phyloP scores from a whole-genome alignment of 2,797 vertebrate genomes.

The Rhinatrema bivittatum region DNA sequence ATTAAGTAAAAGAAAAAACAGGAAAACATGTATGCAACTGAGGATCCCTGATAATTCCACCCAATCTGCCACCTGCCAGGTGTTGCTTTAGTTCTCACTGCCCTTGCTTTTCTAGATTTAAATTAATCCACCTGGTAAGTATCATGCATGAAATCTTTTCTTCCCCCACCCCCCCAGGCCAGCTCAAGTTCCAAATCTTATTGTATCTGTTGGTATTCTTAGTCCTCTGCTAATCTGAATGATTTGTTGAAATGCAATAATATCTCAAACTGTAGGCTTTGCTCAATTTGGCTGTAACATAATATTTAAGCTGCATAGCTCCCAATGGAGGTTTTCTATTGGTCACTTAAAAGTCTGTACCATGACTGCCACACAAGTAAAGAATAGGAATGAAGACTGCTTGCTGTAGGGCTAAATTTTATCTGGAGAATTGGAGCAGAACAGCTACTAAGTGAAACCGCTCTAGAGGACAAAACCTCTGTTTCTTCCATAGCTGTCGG shows the following conservation, averaged over 20 bases:
- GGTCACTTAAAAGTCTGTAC: slow-evolving; percentile 39
- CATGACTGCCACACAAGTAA: slow-evolving; percentile 23
- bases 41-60: too few species aligned
- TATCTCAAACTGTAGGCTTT: slow-evolving; percentile 22
- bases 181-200: too few species aligned
- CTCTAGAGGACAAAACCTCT: slow-evolving; percentile 24
- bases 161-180: too few species aligned
- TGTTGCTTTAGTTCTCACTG: too few species aligned
- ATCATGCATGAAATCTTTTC: too few species aligned
- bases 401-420: slow-evolving; percentile 48
- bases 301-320: slow-evolving; percentile 34
- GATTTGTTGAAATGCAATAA: slow-evolving; percentile 12
- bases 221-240: slow-evolving; percentile 27
- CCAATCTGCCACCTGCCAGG: too few species aligned
- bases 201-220: too few species aligned
- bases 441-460: slow-evolving; percentile 39
- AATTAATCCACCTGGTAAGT: too few species aligned
- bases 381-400: slow-evolving; percentile 42
- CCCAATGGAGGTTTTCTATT: slow-evolving; percentile 21
- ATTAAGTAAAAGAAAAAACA: too few species aligned
- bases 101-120: too few species aligned
- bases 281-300: slow-evolving; percentile 32
- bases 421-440: slow-evolving; percentile 48
- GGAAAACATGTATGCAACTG: too few species aligned
- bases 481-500: slow-evolving; percentile 32